A percentile compares a stretch with the other conserved stretches of the same genome.
Conservation (phyloP, 2,113 vertebrate species). For the Camelus dromedarius region DNA sequence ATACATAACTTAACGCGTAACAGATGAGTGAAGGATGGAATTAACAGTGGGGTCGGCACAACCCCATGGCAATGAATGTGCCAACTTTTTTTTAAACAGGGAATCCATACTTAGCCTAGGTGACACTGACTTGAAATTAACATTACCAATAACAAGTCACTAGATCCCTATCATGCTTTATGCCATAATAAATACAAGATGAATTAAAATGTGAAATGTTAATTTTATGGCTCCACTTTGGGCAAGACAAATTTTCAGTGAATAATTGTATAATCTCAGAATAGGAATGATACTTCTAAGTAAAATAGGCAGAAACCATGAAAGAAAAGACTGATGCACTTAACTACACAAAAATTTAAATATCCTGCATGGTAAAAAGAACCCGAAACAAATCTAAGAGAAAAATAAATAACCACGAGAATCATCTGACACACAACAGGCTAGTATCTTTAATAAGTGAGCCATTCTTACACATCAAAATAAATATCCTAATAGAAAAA, state of each 20-base stretch:
- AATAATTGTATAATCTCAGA: not conserved
- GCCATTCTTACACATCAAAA: not conserved
- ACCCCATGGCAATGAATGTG: fast-evolving
- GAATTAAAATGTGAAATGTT: not conserved
- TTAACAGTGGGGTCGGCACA: not conserved
- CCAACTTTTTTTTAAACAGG: not conserved
- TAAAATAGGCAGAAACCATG: not conserved
- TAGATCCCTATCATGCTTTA: not conserved
- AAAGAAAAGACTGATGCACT: not conserved
- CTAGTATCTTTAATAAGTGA: not conserved
- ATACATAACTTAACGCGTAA: not conserved
- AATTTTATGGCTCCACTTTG: too few species aligned
- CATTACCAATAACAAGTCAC: not conserved
- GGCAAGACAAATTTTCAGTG: not conserved
- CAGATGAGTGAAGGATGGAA: not conserved
- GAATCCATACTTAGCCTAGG: not conserved
- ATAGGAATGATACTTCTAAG: not conserved
- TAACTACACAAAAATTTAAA: not conserved
- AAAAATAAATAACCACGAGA: not conserved
- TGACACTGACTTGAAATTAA: not conserved
- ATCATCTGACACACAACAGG: not conserved
- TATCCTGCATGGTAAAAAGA: not conserved
- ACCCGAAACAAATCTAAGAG: not conserved
- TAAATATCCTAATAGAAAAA: not conserved
- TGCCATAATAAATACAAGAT: not conserved